These are phyloP conservation scores for Nannoperca obscura DNA, from an alignment of 2,797 vertebrate species.

Conservation along the genomic window DNA sequence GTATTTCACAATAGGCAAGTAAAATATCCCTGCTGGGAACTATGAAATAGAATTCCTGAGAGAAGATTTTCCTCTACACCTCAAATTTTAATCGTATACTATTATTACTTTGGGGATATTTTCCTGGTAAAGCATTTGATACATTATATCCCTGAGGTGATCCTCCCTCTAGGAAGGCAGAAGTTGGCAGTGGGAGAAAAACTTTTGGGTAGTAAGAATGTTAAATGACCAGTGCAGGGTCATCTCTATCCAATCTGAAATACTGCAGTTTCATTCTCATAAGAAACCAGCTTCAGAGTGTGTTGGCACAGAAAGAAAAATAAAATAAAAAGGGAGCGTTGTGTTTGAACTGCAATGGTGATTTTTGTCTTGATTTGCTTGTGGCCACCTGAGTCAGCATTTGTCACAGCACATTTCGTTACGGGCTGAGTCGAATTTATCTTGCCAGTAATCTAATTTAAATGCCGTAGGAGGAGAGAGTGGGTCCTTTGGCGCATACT, in stretches of 20 bases:
- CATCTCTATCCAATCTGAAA: slow-evolving; percentile 54
- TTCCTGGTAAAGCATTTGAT: slow-evolving; percentile 31
- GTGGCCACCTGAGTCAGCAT: slow-evolving; percentile 71
- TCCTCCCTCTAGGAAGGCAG: slow-evolving; percentile 30
- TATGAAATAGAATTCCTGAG: slow-evolving; percentile 16
- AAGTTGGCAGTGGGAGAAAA: slow-evolving; percentile 28
- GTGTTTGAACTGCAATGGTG: slow-evolving; percentile 51
- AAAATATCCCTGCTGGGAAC: slow-evolving; percentile 31
- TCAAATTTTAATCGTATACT: slow-evolving; percentile 48
- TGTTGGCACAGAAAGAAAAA: slow-evolving; percentile 38
- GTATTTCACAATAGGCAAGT: slow-evolving; percentile 19
- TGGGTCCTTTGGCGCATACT: slow-evolving; percentile 39
- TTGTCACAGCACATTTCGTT: slow-evolving; percentile 67
- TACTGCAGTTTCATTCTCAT: slow-evolving; percentile 24
- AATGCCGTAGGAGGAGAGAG: slow-evolving; percentile 59
- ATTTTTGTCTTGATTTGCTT: slow-evolving; percentile 66
- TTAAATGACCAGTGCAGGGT: slow-evolving; percentile 43
- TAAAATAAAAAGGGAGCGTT: slow-evolving; percentile 34
- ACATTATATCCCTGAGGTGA: slow-evolving; percentile 11
- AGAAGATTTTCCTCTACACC: slow-evolving; percentile 20
- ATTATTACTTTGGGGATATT: slow-evolving; percentile 32
- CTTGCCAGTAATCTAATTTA: slow-evolving; percentile 74
- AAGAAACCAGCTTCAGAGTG: slow-evolving; percentile 27
- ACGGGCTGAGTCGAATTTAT: slow-evolving; percentile 55
- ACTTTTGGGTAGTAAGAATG: slow-evolving; percentile 48